These are phyloP conservation scores for Drosophila malerkotliana DNA, from an alignment of 1,140 invertebrate genomes.

Conservation along the genomic window DNA sequence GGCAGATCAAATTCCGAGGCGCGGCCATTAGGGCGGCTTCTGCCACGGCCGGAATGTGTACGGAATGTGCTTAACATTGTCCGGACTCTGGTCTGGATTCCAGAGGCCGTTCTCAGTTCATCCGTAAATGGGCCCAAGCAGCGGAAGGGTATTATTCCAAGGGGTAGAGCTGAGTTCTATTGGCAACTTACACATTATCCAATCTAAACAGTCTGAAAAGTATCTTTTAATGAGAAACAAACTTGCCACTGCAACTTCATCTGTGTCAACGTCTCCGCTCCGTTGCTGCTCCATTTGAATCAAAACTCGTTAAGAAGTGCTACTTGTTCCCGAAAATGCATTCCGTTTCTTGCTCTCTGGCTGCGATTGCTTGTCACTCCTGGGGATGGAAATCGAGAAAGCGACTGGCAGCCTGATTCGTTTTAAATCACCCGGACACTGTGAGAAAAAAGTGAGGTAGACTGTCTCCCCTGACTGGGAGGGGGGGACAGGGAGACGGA, in stretches of 20 bases:
- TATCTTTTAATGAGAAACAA: neutral
- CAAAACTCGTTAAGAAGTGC: conserved; percentile 2
- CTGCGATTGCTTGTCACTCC: neutral
- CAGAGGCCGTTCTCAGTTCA: neutral
- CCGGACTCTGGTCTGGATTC: neutral
- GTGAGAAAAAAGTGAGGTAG: neutral
- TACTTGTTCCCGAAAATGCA: neutral
- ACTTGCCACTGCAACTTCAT: neutral
- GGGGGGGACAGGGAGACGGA: conserved; percentile 9
- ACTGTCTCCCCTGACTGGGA: neutral
- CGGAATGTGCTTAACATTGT: conserved; percentile 1
- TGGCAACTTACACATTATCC: neutral
- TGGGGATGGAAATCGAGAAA: conserved; percentile 1
- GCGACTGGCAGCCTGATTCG: neutral
- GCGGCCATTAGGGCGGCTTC: conserved; percentile 39
- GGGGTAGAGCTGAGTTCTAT: neutral
- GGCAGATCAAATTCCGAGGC: conserved; percentile 58
- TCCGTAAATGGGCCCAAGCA: neutral
- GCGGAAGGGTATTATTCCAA: neutral
- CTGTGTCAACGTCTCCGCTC: neutral
- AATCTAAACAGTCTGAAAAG: neutral
- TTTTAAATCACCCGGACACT: neutral
- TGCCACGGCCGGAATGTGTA: conserved; percentile 11
- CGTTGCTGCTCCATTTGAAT: neutral
- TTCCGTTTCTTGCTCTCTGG: neutral